Conservation (phyloP, 2,888 invertebrate species). For the Heliconius cydno region DNA sequence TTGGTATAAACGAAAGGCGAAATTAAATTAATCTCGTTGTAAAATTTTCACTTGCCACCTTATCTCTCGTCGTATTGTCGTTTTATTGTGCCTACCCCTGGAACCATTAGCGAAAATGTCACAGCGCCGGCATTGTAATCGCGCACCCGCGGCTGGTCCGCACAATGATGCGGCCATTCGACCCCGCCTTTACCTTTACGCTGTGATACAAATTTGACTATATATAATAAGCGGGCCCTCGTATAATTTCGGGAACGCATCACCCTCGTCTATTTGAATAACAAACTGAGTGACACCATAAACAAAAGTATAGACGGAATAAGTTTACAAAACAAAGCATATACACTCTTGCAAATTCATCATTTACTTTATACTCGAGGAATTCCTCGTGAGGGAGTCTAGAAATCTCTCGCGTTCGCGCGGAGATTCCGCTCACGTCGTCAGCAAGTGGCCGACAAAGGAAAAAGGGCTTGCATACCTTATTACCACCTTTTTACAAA, state of each 20-base stretch:
- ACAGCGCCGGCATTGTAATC: slow-evolving; percentile 80
- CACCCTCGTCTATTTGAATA: slow-evolving; percentile 55
- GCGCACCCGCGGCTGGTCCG: slow-evolving; percentile 72
- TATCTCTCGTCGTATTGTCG: slow-evolving; percentile 82
- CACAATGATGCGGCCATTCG: slow-evolving; percentile 79
- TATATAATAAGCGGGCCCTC: slow-evolving; percentile 71
- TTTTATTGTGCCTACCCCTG: slow-evolving; percentile 82
- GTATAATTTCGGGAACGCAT: slow-evolving; percentile 53
- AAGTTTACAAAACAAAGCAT: slow-evolving; percentile 52
- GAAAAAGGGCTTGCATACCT: slow-evolving; percentile 82
- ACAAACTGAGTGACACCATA: slow-evolving; percentile 51
- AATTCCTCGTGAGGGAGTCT: slow-evolving; percentile 69
- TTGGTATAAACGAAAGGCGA: slow-evolving; percentile 51
- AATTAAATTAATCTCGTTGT: slow-evolving; percentile 80
- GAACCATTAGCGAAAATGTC: slow-evolving; percentile 84
- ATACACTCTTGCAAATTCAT: slow-evolving; percentile 60
- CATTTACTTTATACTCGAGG: slow-evolving; percentile 51
- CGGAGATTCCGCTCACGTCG: slow-evolving; percentile 79
- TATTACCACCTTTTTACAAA: slow-evolving; percentile 81
- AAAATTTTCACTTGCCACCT: slow-evolving; percentile 83
- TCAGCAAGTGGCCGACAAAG: slow-evolving; percentile 81
- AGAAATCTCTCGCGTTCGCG: slow-evolving; percentile 66
- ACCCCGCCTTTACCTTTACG: slow-evolving; percentile 78
- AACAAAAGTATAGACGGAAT: slow-evolving; percentile 54
- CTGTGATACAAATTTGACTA: slow-evolving; percentile 79